phyloP scores from a whole-genome alignment of 2,888 invertebrate genomes.

The Synanthedon vespiformis region DNA sequence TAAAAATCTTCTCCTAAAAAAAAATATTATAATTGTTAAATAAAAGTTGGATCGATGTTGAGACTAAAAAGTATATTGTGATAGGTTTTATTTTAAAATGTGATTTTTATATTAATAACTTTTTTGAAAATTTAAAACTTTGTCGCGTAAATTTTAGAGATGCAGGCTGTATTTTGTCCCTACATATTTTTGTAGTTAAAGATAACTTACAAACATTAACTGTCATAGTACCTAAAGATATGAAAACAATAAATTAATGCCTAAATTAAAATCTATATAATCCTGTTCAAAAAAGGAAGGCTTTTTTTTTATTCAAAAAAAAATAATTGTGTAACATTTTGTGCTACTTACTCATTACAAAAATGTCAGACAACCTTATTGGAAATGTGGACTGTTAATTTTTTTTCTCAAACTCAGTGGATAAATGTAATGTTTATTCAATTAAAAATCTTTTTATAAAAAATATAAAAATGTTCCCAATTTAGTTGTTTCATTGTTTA shows the following conservation, averaged over 20 bases:
- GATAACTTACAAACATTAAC: slow-evolving; percentile 12
- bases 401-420: slow-evolving; percentile 15
- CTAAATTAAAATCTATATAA: too few species aligned
- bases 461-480: slow-evolving; percentile 46
- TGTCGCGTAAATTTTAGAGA: slow-evolving; percentile 10
- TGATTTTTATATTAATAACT: slow-evolving; percentile 11
- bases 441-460: slow-evolving; percentile 45
- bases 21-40: neutral
- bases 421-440: slow-evolving; percentile 23
- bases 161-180: slow-evolving; percentile 28
- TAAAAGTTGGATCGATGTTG: slow-evolving; percentile 26
- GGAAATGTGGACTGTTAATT: neutral
- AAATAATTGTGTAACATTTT: too few species aligned
- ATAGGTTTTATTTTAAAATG: slow-evolving; percentile 39
- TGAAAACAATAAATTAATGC: slow-evolving; percentile 7
- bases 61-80: slow-evolving; percentile 44
- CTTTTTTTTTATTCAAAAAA: too few species aligned
- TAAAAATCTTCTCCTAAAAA: slow-evolving; percentile 20
- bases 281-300: too few species aligned
- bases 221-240: slow-evolving; percentile 12
- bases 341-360: neutral
- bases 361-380: neutral
- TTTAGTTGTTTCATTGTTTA: neutral
- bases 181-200: slow-evolving; percentile 38
- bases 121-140: slow-evolving; percentile 13